phyloP scores from a whole-genome alignment of 2,888 invertebrate genomes.

The Drosophila cognata region DNA sequence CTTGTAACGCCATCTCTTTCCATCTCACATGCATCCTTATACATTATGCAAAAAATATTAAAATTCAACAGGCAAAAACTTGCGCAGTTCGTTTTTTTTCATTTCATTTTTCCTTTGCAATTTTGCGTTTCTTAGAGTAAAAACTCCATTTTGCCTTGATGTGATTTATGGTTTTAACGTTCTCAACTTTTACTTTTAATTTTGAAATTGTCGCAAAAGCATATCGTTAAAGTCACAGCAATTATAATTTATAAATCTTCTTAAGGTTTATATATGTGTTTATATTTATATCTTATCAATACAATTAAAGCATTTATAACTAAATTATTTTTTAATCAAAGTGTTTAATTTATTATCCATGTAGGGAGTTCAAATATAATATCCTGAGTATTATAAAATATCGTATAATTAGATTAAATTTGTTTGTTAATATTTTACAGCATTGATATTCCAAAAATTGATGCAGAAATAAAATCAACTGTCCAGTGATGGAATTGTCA shows the following conservation, averaged over 20 bases:
- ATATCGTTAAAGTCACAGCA: not conserved
- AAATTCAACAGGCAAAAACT: slow-evolving; percentile 68
- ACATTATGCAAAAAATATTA: slow-evolving; percentile 24
- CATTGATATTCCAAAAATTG: not conserved
- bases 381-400: not conserved
- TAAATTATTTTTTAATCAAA: not conserved
- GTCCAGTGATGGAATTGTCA: not conserved
- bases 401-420: not conserved
- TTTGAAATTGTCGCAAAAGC: not conserved
- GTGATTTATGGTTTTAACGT: slow-evolving; percentile 24
- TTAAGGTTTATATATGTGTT: not conserved
- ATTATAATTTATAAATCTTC: not conserved
- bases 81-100: slow-evolving; percentile 16
- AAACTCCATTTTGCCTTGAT: slow-evolving; percentile 16
- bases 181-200: slow-evolving; percentile 6
- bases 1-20: slow-evolving; percentile 20
- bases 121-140: not conserved
- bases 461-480: not conserved
- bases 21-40: slow-evolving; percentile 7
- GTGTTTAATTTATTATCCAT: not conserved
- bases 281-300: not conserved
- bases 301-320: not conserved
- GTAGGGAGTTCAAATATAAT: not conserved
- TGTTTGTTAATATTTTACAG: not conserved
- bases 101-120: not conserved